These are phyloP conservation scores for Sarcophaga subvicina DNA, from an alignment of 2,888 invertebrate species.

Conservation along the genomic window DNA sequence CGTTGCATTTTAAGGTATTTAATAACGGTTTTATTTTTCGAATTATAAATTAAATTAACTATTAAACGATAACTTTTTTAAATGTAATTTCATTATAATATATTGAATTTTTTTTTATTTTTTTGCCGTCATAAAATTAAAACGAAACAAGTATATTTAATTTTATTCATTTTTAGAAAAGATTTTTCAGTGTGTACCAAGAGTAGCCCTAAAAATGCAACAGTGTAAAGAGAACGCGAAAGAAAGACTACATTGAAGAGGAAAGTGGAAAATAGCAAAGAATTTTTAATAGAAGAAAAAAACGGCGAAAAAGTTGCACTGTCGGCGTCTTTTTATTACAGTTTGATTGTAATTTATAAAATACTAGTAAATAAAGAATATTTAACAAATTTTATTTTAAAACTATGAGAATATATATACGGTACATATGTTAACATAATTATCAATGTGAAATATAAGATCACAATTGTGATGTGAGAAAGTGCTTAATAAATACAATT, in stretches of 20 bases:
- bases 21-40: too few species aligned
- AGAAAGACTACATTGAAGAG: constrained; percentile 26
- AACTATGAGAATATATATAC: not conserved
- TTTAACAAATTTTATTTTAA: not conserved
- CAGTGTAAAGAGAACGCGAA: constrained; percentile 37
- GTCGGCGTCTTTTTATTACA: constrained; percentile 62
- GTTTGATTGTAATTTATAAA: constrained; percentile 39
- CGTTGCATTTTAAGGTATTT: not conserved
- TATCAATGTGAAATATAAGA: not conserved
- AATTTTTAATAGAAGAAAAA: constrained; percentile 39
- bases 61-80: too few species aligned
- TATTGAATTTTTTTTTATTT: too few species aligned
- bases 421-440: not conserved
- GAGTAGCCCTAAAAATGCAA: not conserved
- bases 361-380: constrained; percentile 10
- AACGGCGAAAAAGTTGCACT: constrained; percentile 48
- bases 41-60: too few species aligned
- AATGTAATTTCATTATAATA: too few species aligned
- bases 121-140: too few species aligned
- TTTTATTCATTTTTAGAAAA: too few species aligned
- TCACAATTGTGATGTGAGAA: not conserved
- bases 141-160: too few species aligned
- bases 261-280: constrained; percentile 24
- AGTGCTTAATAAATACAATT: not conserved
- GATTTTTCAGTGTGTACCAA: not conserved